A percentile compares a stretch with the other conserved stretches of the same genome.
Evolutionary conservation across 2,113 vertebrate species (phyloP).

Genomic region (Zapornia atra): DNA sequence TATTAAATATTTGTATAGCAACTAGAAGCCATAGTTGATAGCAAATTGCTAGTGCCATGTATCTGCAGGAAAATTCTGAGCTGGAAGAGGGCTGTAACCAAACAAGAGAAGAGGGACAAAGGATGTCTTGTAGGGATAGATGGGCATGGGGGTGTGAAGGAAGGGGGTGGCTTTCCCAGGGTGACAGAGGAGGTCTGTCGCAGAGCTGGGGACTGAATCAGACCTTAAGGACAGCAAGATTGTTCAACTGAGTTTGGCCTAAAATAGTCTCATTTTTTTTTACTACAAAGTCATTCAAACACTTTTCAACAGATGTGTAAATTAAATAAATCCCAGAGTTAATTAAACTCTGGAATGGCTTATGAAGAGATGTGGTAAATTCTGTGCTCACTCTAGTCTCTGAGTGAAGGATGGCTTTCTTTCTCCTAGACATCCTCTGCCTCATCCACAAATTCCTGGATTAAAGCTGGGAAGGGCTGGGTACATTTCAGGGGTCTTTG

Average conservation of each 20-base stretch:
- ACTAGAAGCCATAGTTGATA: background rate
- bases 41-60: background rate
- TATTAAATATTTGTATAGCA: slow-evolving; percentile 31
- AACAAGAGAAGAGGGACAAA: background rate
- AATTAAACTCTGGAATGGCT: background rate
- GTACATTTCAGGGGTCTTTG: background rate
- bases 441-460: background rate
- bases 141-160: background rate
- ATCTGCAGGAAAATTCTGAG: background rate
- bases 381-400: background rate
- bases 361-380: background rate
- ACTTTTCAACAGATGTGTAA: background rate
- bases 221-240: background rate
- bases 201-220: background rate
- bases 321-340: background rate
- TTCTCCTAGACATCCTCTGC: background rate
- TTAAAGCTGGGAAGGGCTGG: background rate
- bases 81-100: background rate
- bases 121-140: background rate
- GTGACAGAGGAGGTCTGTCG: background rate
- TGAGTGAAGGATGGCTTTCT: background rate
- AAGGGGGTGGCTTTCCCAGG: background rate
- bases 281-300: background rate
- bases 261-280: background rate
- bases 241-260: background rate